These are phyloP conservation scores for Kryptolebias marmoratus DNA, from an alignment of 2,113 vertebrate genomes.

Conservation along the genomic window DNA sequence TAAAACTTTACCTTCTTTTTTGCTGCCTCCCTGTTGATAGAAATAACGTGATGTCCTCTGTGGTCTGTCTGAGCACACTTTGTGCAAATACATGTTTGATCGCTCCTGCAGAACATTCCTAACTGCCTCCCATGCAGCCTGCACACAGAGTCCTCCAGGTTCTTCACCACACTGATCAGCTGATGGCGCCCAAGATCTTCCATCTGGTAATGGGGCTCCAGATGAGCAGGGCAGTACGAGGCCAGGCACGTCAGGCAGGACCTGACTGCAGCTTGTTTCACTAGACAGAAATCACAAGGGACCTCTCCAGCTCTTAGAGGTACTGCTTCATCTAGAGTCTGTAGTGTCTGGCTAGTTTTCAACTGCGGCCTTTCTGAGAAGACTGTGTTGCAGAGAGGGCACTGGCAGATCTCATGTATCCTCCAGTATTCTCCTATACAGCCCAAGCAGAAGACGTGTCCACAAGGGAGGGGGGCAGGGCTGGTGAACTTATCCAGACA, in stretches of 20 bases:
- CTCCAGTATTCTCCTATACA: constrained; percentile 79
- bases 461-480: constrained; percentile 71
- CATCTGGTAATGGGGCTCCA: constrained; percentile 65
- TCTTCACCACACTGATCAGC: constrained; percentile 85
- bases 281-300: constrained; percentile 78
- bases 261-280: constrained; percentile 60
- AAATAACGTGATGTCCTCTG: constrained; percentile 74
- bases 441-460: constrained; percentile 77
- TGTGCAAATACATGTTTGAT: constrained; percentile 73
- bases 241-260: constrained; percentile 79
- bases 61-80: constrained; percentile 72
- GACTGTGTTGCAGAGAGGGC: constrained; percentile 73
- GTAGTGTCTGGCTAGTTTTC: not conserved
- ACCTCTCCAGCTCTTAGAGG: constrained; percentile 66
- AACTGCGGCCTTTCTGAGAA: constrained; percentile 51
- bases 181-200: constrained; percentile 84
- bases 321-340: not conserved
- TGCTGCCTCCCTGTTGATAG: constrained; percentile 33
- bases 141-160: constrained; percentile 64
- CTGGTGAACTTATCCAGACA: constrained; percentile 72
- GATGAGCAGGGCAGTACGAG: constrained; percentile 79
- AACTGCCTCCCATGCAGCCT: constrained; percentile 69
- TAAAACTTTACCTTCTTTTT: constrained; percentile 52
- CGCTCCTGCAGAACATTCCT: constrained; percentile 68
- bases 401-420: constrained; percentile 58